A percentile compares a stretch with the other conserved stretches of the same genome.
Evolutionary conservation across 2,113 vertebrate species (phyloP).

Genomic region (Colius striatus): DNA sequence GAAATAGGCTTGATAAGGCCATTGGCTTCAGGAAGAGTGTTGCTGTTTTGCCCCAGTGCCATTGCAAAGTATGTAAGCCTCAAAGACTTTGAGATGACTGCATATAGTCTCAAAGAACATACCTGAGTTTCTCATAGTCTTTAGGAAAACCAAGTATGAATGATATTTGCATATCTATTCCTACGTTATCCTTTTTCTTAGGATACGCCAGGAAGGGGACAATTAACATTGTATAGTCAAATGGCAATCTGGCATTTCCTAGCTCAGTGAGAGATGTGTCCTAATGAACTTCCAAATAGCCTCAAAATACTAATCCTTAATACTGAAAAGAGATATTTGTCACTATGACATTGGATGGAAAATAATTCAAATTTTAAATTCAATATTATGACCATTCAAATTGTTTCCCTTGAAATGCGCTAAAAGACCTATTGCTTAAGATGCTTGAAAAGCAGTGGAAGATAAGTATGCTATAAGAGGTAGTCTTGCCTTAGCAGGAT

Average conservation of each 20-base stretch:
- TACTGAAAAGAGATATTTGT: not conserved
- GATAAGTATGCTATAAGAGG: not conserved
- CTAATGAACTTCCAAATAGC: not conserved
- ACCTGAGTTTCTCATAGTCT: not conserved
- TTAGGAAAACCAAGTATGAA: not conserved
- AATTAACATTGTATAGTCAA: not conserved
- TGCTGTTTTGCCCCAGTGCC: not conserved
- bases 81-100: not conserved
- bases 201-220: not conserved
- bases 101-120: not conserved
- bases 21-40: not conserved
- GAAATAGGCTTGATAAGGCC: not conserved
- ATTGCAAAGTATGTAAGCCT: not conserved
- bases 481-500: not conserved
- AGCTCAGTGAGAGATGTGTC: not conserved
- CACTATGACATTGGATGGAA: not conserved
- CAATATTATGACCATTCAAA: not conserved
- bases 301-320: not conserved
- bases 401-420: not conserved
- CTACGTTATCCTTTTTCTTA: not conserved
- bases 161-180: not conserved
- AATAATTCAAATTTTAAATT: not conserved
- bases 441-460: not conserved
- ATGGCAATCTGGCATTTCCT: not conserved
- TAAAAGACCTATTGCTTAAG: not conserved